phyloP scores from a whole-genome alignment of 2,888 invertebrate species.

The Aricia artaxerxes region DNA sequence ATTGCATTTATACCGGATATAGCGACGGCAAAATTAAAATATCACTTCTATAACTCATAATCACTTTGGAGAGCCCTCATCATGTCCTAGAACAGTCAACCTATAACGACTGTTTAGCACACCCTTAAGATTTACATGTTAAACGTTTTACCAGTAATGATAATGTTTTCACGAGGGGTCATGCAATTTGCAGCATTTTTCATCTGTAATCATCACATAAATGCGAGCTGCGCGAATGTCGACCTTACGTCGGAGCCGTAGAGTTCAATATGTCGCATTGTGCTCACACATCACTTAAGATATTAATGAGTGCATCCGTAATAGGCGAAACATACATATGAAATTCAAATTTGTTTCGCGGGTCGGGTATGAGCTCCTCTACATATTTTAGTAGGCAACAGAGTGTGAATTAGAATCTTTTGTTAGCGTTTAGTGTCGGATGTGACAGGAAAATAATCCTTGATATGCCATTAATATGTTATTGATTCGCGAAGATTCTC shows the following conservation, averaged over 20 bases:
- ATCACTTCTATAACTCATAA: not conserved
- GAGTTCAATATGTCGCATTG: constrained; percentile 55
- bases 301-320: constrained; percentile 81
- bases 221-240: constrained; percentile 49
- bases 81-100: not conserved
- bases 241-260: constrained; percentile 47
- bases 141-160: constrained; percentile 67
- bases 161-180: constrained; percentile 76
- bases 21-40: not conserved
- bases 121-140: constrained; percentile 69
- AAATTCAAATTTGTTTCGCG: constrained; percentile 78
- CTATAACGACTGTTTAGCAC: constrained; percentile 40
- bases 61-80: not conserved
- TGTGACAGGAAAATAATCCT: constrained; percentile 55
- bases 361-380: constrained; percentile 74
- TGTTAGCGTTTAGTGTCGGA: constrained; percentile 70
- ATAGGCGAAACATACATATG: constrained; percentile 80
- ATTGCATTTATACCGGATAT: not conserved
- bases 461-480: not conserved
- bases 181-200: constrained; percentile 78
- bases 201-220: constrained; percentile 73
- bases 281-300: constrained; percentile 75
- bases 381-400: constrained; percentile 79
- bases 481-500: not conserved
- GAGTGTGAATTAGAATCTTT: constrained; percentile 81